A percentile compares a stretch with the other conserved stretches of the same genome.
These are phyloP conservation scores for Lepilemur ruficaudatus DNA, from an alignment of 2,797 vertebrate species.

Conservation along the genomic window DNA sequence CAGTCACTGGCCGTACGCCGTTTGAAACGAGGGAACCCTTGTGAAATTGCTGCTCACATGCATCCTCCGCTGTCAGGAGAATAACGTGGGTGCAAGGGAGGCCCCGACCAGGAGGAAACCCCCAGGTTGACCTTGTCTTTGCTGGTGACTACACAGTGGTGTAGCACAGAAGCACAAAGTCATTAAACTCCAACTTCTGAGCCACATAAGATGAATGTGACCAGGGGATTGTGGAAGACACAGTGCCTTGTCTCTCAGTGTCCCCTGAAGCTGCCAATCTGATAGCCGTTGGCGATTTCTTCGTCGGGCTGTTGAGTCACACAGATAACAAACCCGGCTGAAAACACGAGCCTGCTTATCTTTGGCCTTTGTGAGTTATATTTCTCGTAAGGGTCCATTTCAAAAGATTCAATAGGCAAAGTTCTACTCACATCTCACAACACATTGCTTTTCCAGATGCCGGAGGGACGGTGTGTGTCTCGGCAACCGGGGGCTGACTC, in stretches of 20 bases:
- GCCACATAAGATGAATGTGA: background rate
- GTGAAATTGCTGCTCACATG: accelerated
- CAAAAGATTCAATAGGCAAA: background rate
- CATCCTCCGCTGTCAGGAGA: background rate
- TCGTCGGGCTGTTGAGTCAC: background rate
- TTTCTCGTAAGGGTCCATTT: background rate
- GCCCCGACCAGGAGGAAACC: accelerated
- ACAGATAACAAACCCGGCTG: accelerated
- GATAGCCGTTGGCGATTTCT: background rate
- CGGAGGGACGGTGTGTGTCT: accelerated
- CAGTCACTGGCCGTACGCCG: accelerated
- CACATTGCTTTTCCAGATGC: background rate
- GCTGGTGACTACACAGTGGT: accelerated
- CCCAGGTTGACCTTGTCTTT: accelerated
- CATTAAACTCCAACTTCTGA: background rate
- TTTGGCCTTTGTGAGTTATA: background rate
- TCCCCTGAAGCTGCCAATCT: background rate
- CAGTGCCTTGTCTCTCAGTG: accelerated
- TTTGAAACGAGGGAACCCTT: too few relatives aligned
- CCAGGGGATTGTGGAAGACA: accelerated
- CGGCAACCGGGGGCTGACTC: background rate
- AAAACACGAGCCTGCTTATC: background rate
- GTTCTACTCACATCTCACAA: background rate
- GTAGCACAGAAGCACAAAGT: accelerated
- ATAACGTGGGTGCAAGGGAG: accelerated